Evolutionary conservation across 2,113 vertebrate genomes (phyloP), one percentile per base, ranked within the genome.

Genomic region (Actenoides lindsayi): DNA sequence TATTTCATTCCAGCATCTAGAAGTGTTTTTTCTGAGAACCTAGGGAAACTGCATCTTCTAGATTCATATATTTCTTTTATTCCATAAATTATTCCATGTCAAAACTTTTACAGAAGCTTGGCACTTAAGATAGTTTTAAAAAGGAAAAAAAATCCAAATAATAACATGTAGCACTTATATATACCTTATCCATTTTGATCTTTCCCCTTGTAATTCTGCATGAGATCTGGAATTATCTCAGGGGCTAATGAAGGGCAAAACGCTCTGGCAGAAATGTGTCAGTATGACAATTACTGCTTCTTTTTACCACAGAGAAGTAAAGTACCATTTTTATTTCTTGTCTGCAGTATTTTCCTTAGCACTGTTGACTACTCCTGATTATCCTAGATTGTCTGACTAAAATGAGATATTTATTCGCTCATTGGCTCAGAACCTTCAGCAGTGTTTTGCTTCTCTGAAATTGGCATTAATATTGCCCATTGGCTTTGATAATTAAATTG

Each of bases 401-500:
- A 96, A 96, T 80, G 85, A 93, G 83, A 80, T 91, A 96, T 92
- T 96, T 95, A 89, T 96, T 94, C 8, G 33, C 67, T 91, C 1
- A 3, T 95, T 96, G 96, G 94, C 96, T 92, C 84, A 90, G 76
- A 93, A 94, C 54, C 39, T 90, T 68, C 63, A 93, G 75, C 76
- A 92, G 83, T 87, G 68, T 93, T 97, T 94, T 82, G 21, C 51
- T 93, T 91, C 79, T 78, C 79, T 59, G 62, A 94, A 97, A 94
- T 65, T 96, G 93, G 90, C 96, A 90, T 87, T 94, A 90, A 87
- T 94, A 85, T 93, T 94, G 84, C 92, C 92, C 89, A 87, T 89
- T 97, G 96, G 94, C 94, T 97, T 96, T 96, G 89, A 94, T 97
- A 94, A 97, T 96, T 96, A 95, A 96, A 97, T 94, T 97, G 93